Percentiles rank a stretch among this genome's conserved stretches.
These are phyloP conservation scores for Troides aeacus DNA, from an alignment of 2,888 invertebrate species.

Conservation along the genomic window DNA sequence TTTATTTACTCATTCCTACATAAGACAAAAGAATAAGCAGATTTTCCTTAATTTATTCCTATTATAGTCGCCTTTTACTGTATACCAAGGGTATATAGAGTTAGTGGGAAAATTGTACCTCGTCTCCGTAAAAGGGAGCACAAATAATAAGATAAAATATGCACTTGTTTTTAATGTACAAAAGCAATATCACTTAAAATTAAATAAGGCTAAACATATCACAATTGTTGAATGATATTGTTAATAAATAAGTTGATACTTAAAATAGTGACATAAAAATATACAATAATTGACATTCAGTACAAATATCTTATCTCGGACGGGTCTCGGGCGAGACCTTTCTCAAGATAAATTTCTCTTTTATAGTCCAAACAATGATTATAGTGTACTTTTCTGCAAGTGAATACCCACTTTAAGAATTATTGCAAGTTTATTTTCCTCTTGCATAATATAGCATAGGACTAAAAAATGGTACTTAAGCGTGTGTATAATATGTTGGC, in stretches of 20 bases:
- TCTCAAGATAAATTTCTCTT: conserved; percentile 30
- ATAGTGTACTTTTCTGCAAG: conserved; percentile 5
- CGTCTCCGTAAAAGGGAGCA: no score
- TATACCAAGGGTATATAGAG: no score
- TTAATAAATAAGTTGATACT: conserved; percentile 38
- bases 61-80: no score
- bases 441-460: background rate
- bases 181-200: conserved; percentile 35
- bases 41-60: no score
- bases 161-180: conserved; percentile 24
- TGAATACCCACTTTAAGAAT: background rate
- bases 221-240: conserved; percentile 43
- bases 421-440: background rate
- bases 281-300: conserved; percentile 28
- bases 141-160: conserved; percentile 16
- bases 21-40: background rate
- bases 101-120: no score
- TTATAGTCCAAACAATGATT: conserved; percentile 16
- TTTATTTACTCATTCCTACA: conserved; percentile 7
- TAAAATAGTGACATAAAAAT: conserved; percentile 36
- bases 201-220: conserved; percentile 53
- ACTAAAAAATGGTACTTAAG: background rate
- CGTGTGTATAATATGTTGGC: background rate
- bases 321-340: conserved; percentile 28
- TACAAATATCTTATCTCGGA: conserved; percentile 25